A percentile compares a stretch with the other conserved stretches of the same genome.
These are phyloP conservation scores for Buceros bicornis DNA, from an alignment of 2,797 vertebrate genomes.

Conservation along the genomic window DNA sequence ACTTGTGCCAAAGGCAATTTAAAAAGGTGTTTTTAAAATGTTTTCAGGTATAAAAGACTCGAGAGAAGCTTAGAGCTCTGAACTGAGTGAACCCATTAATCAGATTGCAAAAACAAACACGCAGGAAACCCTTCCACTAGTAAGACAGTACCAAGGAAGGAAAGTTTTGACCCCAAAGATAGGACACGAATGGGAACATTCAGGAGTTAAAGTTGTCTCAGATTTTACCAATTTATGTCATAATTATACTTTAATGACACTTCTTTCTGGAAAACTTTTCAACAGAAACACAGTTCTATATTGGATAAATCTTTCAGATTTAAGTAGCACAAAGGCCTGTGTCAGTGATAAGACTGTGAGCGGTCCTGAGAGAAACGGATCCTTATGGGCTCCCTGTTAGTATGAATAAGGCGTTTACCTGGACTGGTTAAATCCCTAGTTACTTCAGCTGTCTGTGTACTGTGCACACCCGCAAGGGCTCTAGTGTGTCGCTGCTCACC, in stretches of 20 bases:
- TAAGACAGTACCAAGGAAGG: slow-evolving; percentile 1
- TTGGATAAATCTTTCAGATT: not conserved
- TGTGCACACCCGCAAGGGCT: not conserved
- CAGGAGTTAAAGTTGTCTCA: not conserved
- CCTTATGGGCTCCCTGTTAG: not conserved
- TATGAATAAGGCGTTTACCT: not conserved
- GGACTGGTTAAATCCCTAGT: not conserved
- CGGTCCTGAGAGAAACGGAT: not conserved
- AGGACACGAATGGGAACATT: not conserved
- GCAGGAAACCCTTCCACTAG: not conserved
- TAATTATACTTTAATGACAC: not conserved
- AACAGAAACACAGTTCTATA: not conserved
- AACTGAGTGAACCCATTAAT: slow-evolving; percentile 57
- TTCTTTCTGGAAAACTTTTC: not conserved
- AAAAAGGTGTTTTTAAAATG: slow-evolving; percentile 52
- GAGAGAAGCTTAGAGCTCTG: slow-evolving; percentile 22
- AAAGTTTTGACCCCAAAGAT: not conserved
- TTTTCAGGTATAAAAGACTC: slow-evolving; percentile 57
- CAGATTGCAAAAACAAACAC: slow-evolving; percentile 58
- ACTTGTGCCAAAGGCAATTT: slow-evolving; percentile 44
- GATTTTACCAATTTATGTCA: not conserved
- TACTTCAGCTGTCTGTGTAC: not conserved
- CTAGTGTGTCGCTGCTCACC: not conserved
- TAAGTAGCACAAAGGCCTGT: not conserved
- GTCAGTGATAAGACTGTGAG: not conserved